Evolutionary conservation across 2,113 vertebrate genomes (phyloP).

Genomic region (Phalacrocorax aristotelis): DNA sequence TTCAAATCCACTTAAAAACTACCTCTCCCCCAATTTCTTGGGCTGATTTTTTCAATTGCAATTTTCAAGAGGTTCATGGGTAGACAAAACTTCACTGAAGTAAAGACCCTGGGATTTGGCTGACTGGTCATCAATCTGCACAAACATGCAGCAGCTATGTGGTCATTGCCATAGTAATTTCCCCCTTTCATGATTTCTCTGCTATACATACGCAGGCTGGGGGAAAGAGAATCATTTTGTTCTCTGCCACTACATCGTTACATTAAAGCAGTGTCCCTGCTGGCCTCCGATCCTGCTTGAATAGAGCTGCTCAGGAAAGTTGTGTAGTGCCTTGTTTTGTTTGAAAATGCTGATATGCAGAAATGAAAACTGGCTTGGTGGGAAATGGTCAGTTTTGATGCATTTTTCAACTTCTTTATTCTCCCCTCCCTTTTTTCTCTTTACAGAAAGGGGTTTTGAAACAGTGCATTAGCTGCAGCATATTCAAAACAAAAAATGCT

Average conservation of each 20-base stretch:
- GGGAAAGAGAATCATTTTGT: conserved; percentile 42
- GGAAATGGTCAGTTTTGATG: conserved; percentile 43
- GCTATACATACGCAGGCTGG: neutral
- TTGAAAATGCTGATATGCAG: neutral
- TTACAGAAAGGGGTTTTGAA: neutral
- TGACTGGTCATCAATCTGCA: neutral
- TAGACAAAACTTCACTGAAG: neutral
- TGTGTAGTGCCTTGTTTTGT: conserved; percentile 49
- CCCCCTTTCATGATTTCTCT: neutral
- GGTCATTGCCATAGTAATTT: conserved; percentile 38
- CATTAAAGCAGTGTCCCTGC: conserved; percentile 31
- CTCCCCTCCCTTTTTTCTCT: neutral
- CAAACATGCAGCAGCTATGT: conserved; percentile 8
- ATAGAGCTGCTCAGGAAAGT: conserved; percentile 42
- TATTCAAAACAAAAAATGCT: neutral
- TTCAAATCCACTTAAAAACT: neutral
- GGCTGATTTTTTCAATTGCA: neutral
- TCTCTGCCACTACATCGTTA: conserved; percentile 10
- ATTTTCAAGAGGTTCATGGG: neutral
- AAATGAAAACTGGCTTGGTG: conserved; percentile 46
- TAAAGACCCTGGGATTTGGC: neutral
- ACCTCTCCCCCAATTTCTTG: neutral
- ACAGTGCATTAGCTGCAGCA: neutral
- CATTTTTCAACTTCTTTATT: conserved; percentile 6
- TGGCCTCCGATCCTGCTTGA: conserved; percentile 27